Base-by-base conservation (phyloP, 2,113 vertebrate species). In the Dicerorhinus sumatrensis region DNA sequence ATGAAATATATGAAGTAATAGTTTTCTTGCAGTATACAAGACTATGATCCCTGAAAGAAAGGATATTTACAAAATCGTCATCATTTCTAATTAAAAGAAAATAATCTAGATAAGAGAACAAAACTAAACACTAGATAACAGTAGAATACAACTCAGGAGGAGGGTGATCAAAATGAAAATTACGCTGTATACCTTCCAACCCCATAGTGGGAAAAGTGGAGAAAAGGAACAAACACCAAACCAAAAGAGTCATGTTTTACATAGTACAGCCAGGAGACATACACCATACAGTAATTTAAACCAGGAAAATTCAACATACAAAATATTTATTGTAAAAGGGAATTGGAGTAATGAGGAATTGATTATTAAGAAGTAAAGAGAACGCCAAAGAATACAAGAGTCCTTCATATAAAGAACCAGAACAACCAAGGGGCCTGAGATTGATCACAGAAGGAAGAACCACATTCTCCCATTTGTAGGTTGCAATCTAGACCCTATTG, bases 391-490 rank as follows among this genome's bases (percentile, higher is more conserved):
- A 29, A 51, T 23, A 73, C 1, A 76, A 9, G 31, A 65, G 39
- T 81, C 39, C 29, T 48, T 76, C 87, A 62, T 11, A 33, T 17
- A 20, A 79, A 62, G 4, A 46, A 6, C 3, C 17, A 1, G 8
- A 7, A 42, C 1, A 65, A 36, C 7, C 65, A 17, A 84, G 25
- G 4, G 6, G 6, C 16, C 18, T 79, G 23, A 69, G n/a, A 63
- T 18, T 39, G 8, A 70, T 17, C 3, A 13, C 9, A 17, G 2
- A 13, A 62, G 9, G 11, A 79, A 58, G 21, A 86, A 4, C 0
- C 14, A 8, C 2, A 4, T 3, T 75, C 20, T 2, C 17, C 8
- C 25, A 33, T 4, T 0, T 8, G 11, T 48, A 27, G 56, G 36
- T 1, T 29, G 42, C 16, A 29, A 6, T 23, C 27, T 18, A 23